Conservation (phyloP, 2,113 vertebrate species). For the Tamias sibiricus region DNA sequence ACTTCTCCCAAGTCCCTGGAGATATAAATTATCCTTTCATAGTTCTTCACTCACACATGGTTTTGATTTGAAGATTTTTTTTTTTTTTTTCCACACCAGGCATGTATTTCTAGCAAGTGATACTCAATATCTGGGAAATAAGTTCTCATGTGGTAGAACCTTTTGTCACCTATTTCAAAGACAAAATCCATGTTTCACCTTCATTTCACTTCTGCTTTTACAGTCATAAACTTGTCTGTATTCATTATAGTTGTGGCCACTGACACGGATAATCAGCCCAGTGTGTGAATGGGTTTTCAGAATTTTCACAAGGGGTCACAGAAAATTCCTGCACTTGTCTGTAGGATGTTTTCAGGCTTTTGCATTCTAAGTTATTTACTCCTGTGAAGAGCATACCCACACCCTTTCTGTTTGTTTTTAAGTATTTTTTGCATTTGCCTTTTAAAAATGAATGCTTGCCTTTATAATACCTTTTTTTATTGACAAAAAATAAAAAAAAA, state of each 20-base stretch:
- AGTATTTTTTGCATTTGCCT: neutral
- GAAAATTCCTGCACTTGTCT: neutral
- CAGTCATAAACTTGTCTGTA: constrained; percentile 63
- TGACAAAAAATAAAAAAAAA: neutral
- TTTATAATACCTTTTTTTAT: neutral
- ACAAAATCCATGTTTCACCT: constrained; percentile 57
- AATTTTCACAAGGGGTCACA: neutral
- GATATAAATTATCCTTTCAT: constrained; percentile 67
- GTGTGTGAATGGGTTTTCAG: constrained; percentile 33
- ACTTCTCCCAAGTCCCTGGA: constrained; percentile 22
- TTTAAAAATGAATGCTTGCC: neutral
- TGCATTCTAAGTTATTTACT: neutral
- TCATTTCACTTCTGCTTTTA: constrained; percentile 66
- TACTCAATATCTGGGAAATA: constrained; percentile 62
- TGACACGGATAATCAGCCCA: constrained; percentile 63
- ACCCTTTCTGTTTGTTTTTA: neutral
- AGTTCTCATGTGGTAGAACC: constrained; percentile 66
- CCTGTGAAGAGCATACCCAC: rapidly evolving
- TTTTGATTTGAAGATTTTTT: constrained; percentile 61
- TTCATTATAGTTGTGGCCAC: constrained; percentile 36
- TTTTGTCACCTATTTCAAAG: constrained; percentile 77
- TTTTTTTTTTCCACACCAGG: neutral
- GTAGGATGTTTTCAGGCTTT: neutral
- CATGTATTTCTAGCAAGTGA: constrained; percentile 60
- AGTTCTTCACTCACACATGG: constrained; percentile 65